Evolutionary conservation across 2,888 invertebrate species (phyloP).

Genomic region (Dioctria rufipes): DNA sequence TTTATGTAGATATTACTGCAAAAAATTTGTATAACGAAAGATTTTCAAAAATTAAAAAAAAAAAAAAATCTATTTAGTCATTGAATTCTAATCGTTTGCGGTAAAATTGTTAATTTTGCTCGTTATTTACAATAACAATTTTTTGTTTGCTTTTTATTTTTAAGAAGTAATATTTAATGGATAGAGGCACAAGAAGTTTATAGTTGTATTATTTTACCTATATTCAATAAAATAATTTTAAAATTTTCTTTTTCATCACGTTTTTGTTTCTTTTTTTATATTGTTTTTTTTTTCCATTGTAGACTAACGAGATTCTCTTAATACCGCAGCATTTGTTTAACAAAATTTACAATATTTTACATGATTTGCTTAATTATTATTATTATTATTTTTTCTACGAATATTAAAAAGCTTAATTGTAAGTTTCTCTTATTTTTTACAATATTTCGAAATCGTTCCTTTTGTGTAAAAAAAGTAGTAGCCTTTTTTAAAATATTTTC

Average conservation of each 20-base stretch:
- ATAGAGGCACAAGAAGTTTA: constrained; percentile 37
- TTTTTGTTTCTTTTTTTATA: neutral
- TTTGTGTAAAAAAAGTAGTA: constrained; percentile 34
- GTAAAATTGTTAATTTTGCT: neutral
- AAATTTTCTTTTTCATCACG: constrained; percentile 28
- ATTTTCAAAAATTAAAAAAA: too few species aligned
- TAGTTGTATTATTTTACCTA: too few species aligned
- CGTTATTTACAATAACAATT: constrained; percentile 8
- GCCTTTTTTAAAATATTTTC: too few species aligned
- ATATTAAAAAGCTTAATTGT: neutral
- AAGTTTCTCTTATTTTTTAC: constrained; percentile 22
- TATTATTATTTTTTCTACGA: neutral
- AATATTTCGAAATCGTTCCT: constrained; percentile 8
- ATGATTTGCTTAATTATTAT: neutral
- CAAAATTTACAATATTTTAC: constrained; percentile 28
- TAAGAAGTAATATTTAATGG: constrained; percentile 30
- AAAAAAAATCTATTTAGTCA: too few species aligned
- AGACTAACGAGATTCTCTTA: constrained; percentile 15
- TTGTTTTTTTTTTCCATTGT: constrained; percentile 18
- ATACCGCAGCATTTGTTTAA: neutral
- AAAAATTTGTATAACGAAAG: too few species aligned
- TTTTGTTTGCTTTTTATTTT: neutral
- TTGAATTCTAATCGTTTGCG: neutral
- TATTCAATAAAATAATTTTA: constrained; percentile 4
- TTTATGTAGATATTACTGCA: neutral